Evolutionary conservation across 2,113 vertebrate species (phyloP).

Genomic region (Hippocampus abdominalis): DNA sequence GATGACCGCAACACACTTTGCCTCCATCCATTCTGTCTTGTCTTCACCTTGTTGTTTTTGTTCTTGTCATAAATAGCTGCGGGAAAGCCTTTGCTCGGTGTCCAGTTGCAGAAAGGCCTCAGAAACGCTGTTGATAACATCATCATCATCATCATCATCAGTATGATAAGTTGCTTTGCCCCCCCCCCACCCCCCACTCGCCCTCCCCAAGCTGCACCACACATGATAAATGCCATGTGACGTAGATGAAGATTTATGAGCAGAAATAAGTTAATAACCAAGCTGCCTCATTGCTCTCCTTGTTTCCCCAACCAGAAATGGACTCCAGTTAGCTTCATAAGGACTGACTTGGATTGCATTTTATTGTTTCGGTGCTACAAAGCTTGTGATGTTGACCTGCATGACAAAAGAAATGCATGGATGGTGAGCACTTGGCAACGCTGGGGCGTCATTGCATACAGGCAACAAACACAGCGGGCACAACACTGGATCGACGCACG

Average conservation of each 20-base stretch:
- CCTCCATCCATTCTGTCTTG: neutral
- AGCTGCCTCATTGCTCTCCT: slow-evolving; percentile 7
- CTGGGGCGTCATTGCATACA: slow-evolving; percentile 50
- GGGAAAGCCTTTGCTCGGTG: neutral
- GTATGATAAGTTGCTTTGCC: slow-evolving; percentile 15
- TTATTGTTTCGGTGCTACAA: slow-evolving; percentile 71
- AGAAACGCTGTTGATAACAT: slow-evolving; percentile 19
- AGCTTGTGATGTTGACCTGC: slow-evolving; percentile 50
- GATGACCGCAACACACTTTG: neutral
- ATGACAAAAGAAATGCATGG: slow-evolving; percentile 51
- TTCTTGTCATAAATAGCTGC: neutral
- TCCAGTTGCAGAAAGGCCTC: slow-evolving; percentile 22
- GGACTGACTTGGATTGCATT: slow-evolving; percentile 57
- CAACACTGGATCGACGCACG: slow-evolving; percentile 66
- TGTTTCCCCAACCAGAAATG: slow-evolving; percentile 28
- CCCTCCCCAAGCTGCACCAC: slow-evolving; percentile 15
- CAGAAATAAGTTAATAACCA: slow-evolving; percentile 6
- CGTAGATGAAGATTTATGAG: slow-evolving; percentile 24
- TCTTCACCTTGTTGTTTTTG: neutral
- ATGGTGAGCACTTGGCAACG: slow-evolving; percentile 61
- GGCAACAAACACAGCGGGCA: slow-evolving; percentile 51
- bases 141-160: neutral
- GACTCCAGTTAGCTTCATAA: slow-evolving; percentile 41
- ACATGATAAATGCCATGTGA: slow-evolving; percentile 11
- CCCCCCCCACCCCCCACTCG: neutral